phyloP scores from a whole-genome alignment of 2,113 vertebrate genomes.

The Hystrix brachyura region DNA sequence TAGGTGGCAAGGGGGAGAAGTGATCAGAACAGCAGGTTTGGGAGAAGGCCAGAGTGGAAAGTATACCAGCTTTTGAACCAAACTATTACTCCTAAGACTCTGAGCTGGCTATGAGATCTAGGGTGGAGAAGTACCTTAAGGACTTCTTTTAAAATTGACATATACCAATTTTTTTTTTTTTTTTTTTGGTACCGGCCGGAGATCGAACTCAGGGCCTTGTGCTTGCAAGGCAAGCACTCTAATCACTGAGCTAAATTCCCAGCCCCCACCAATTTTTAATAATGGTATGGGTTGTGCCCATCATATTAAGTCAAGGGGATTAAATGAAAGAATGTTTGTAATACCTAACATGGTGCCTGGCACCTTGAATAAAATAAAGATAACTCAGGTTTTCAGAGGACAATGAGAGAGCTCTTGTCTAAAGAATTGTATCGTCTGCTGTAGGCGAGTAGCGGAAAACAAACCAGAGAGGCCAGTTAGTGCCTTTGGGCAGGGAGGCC shows the following conservation, averaged over 20 bases:
- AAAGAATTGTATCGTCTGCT: conserved; percentile 28
- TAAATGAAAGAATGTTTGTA: conserved; percentile 41
- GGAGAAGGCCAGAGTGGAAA: neutral
- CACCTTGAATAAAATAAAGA: conserved; percentile 31
- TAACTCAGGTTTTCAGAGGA: neutral
- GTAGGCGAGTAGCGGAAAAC: conserved; percentile 23
- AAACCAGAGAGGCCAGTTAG: neutral
- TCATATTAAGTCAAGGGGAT: neutral
- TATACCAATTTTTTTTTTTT: neutral
- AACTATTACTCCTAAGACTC: neutral
- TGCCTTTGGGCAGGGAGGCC: neutral
- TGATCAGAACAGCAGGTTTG: neutral
- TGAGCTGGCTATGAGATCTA: neutral
- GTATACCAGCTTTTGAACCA: neutral
- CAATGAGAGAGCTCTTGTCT: neutral
- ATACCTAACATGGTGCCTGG: neutral
- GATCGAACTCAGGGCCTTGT: no score
- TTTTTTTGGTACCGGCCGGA: no score
- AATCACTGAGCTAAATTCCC: no score
- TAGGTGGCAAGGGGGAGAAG: neutral
- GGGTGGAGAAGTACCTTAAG: neutral
- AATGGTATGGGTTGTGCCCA: neutral
- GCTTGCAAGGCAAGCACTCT: no score
- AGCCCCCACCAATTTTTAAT: neutral
- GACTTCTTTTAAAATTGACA: conserved; percentile 8